These are phyloP conservation scores for Campylomormyrus numenius DNA, from an alignment of 2,113 vertebrate genomes.

Conservation along the genomic window DNA sequence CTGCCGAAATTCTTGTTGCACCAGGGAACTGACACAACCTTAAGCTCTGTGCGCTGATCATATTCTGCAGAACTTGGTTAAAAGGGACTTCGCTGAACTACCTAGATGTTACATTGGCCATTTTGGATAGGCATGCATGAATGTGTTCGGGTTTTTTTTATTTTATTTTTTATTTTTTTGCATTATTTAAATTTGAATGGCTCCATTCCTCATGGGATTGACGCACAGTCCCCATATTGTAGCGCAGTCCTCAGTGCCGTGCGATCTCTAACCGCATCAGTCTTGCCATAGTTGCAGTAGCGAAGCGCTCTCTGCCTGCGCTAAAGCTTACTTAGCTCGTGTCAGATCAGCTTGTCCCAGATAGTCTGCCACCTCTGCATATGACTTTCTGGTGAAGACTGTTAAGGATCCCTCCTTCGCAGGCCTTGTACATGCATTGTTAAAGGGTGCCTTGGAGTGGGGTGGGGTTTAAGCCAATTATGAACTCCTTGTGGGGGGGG, in stretches of 20 bases:
- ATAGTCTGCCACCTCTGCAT: background rate
- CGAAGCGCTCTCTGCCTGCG: background rate
- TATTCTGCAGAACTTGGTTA: background rate
- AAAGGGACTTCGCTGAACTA: background rate
- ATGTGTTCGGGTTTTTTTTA: background rate
- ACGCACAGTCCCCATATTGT: background rate
- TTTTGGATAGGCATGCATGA: background rate
- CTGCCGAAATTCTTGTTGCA: background rate
- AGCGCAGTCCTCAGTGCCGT: background rate
- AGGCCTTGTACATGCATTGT: conserved; percentile 46
- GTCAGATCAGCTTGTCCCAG: background rate
- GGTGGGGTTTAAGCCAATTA: conserved; percentile 76
- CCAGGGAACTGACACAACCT: conserved; percentile 40
- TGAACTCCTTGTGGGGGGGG: conserved; percentile 66
- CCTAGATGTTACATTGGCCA: background rate
- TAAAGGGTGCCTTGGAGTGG: conserved; percentile 36
- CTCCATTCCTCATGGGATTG: background rate
- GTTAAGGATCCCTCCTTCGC: background rate
- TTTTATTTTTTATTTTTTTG: background rate
- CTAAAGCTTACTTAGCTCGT: background rate
- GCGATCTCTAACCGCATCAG: background rate
- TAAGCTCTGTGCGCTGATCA: background rate
- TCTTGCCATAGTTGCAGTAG: background rate
- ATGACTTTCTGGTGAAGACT: background rate
- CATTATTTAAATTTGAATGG: background rate